Base-by-base conservation (phyloP, 2,113 vertebrate genomes). In the Nibea albiflora region DNA sequence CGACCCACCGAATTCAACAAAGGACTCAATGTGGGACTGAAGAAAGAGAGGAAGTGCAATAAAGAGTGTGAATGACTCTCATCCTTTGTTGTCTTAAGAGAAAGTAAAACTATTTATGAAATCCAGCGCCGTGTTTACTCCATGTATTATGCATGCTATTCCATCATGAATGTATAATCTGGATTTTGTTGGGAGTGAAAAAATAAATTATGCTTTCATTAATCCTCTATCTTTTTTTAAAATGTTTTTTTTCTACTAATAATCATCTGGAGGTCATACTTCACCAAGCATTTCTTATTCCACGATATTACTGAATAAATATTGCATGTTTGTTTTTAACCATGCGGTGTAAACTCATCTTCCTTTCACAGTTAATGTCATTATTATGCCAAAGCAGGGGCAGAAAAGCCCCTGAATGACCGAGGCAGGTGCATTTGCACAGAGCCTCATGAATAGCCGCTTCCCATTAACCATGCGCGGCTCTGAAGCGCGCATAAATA, bases 381-480 rank as follows among this genome's bases (percentile, higher is more conserved):
- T 90, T 83, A 71, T 81, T 68, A 67, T 84, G 69, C 80, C 65
- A 60, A 65, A 85, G 71, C 70, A 20, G 76, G 9, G 73, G 35
- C 73, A 75, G 73, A 68, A 83, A 74, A 56, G 75, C 80, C 71
- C 86, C 31, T 88, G 58, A 90, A 89, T 90, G 89, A 89, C 83
- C 68, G 91, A 58, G 90, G 89, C 93, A 95, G 94, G 94, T 95
- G 94, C 94, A 90, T 89, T 83, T 87, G 87, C 80, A 77, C 78
- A 82, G 69, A 87, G 73, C 76, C 91, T 93, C 89, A 93, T 95
- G 90, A 95, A 95, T 94, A 94, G 93, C 68, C 46, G 87, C 78
- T 77, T 75, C 54, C 82, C 67, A 92, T 94, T 89, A 89, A 75
- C 79, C 84, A 90, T 92, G 86, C 91, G 85, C 89, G 87, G 73